Base-by-base conservation (phyloP, 2,888 invertebrate species). In the Latrodectus elegans region DNA sequence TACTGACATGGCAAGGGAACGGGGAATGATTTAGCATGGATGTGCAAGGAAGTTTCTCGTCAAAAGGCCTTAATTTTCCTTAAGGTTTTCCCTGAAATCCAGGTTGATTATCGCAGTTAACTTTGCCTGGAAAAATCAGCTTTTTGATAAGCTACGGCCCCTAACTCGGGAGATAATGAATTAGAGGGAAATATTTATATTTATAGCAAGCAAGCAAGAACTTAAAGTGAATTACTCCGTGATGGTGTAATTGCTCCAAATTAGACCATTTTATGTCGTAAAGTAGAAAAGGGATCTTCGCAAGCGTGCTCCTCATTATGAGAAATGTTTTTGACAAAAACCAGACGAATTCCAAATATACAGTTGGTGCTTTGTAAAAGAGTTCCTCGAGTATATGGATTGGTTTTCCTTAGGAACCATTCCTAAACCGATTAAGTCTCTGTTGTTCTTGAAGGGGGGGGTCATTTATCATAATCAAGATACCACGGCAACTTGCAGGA, bases 351-450 rank as follows among this genome's bases (percentile, higher is more conserved):
- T 65, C 78, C 70, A 73, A 82, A 72, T 77, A 78, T 77, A 72
- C 76, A 88, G 87, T 88, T 88, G 74, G 78, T 88, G 87, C 83
- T 88, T 88, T 88, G 83, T 88, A 88, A 88, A 88, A 78, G 86
- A 82, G 86, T 81, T 81, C 60, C 80, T 55, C 64, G 86, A 83
- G 82, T 83, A 83, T 88, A 88, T 82, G 87, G 83, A 88, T 88
- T 83, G 87, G 87, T 82, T 88, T 88, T 83, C 87, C 83, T 88
- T 70, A 78, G 87, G 87, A 78, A 83, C 77, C 82, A 74, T 83
- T 83, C 87, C 87, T 88, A 88, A 88, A 88, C 82, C 87, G 87
- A 88, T 88, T 88, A 88, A 83, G 82, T 86, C 82, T 67, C 83
- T 83, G 77, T 76, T 78, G 73, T 73, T 82, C 70, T 82, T 74